Evolutionary conservation across 1,140 invertebrate species (phyloP).

Genomic region (Drosophila auraria): DNA sequence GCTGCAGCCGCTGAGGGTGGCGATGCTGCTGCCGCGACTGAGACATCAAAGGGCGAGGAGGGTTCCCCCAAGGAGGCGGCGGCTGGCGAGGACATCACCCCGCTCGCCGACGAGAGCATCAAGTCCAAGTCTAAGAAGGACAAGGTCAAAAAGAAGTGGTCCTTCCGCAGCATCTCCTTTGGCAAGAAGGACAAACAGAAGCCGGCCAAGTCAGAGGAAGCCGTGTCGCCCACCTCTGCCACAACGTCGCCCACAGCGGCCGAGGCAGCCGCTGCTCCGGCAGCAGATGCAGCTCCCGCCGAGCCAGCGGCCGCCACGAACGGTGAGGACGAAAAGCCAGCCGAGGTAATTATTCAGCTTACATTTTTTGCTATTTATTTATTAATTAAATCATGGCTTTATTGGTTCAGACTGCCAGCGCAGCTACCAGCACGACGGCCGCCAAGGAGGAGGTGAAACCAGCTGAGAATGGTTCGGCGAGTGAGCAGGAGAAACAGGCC

Average conservation of each 20-base stretch:
- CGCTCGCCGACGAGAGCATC: conserved; percentile 87
- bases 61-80: conserved; percentile 72
- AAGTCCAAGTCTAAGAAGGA: conserved; percentile 92
- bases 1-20: conserved; percentile 76
- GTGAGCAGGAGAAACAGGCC: conserved; percentile 59
- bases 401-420: conserved; percentile 30
- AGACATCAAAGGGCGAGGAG: conserved; percentile 76
- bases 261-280: conserved; percentile 47
- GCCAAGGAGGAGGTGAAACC: conserved; percentile 57
- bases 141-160: conserved; percentile 94
- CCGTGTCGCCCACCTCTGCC: conserved; percentile 82
- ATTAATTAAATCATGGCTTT: background rate
- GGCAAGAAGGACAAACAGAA: conserved; percentile 94
- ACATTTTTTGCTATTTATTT: background rate
- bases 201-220: conserved; percentile 87
- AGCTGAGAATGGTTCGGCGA: conserved; percentile 72
- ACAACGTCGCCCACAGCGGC: conserved; percentile 43
- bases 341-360: conserved; percentile 40
- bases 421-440: conserved; percentile 38
- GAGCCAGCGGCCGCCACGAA: conserved; percentile 60
- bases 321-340: conserved; percentile 63
- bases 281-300: conserved; percentile 45
- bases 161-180: conserved; percentile 93
- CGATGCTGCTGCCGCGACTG: conserved; percentile 83
- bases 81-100: conserved; percentile 86